Conservation (phyloP, 1,140 invertebrate genomes). For the Anoplophora glabripennis region DNA sequence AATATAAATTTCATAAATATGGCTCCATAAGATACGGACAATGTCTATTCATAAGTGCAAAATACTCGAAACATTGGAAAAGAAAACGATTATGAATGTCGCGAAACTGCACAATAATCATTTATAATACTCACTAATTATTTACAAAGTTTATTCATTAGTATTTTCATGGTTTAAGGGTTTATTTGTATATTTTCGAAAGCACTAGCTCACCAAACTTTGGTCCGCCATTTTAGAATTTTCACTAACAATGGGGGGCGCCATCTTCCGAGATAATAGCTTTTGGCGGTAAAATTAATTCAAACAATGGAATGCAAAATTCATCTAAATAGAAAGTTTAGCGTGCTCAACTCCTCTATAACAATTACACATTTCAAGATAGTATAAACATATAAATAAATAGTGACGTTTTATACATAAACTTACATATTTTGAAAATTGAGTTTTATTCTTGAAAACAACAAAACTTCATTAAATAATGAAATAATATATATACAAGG, state of each 20-base stretch:
- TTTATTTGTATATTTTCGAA: slow-evolving; percentile 29
- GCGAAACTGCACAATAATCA: slow-evolving; percentile 10
- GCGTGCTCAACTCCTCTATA: background rate
- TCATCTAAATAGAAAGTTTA: background rate
- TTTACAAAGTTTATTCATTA: slow-evolving; percentile 11
- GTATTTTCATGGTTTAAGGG: slow-evolving; percentile 20
- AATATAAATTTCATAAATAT: slow-evolving; percentile 43
- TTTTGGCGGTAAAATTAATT: slow-evolving; percentile 34
- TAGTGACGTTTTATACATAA: too few relatives aligned
- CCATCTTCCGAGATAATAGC: slow-evolving; percentile 37
- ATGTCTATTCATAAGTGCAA: slow-evolving; percentile 28
- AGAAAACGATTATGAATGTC: slow-evolving; percentile 6
- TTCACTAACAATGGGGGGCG: slow-evolving; percentile 42
- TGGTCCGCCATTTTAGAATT: slow-evolving; percentile 42
- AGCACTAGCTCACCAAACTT: slow-evolving; percentile 40
- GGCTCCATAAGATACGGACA: slow-evolving; percentile 39
- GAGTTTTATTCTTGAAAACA: too few relatives aligned
- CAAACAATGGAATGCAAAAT: too few relatives aligned
- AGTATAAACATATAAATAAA: too few relatives aligned
- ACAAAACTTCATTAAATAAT: too few relatives aligned
- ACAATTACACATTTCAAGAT: too few relatives aligned
- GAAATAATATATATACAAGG: too few relatives aligned
- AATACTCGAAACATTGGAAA: slow-evolving; percentile 19
- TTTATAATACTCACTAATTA: slow-evolving; percentile 5
- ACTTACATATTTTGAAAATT: too few relatives aligned